phyloP scores from a whole-genome alignment of 1,140 invertebrate genomes.

The Drosophila kepulauana region DNA sequence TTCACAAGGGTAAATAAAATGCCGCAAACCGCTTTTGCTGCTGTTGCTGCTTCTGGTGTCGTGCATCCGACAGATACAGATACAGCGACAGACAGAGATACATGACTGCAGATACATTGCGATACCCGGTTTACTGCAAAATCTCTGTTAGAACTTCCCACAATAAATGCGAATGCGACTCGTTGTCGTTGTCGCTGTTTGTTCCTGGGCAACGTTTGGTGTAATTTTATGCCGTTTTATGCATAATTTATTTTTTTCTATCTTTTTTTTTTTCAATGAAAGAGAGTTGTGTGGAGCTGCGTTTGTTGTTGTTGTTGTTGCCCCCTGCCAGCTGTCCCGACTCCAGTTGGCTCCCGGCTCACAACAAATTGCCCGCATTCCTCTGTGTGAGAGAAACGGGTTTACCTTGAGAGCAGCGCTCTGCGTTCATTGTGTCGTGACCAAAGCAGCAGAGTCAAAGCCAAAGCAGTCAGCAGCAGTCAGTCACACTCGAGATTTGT shows the following conservation, averaged over 20 bases:
- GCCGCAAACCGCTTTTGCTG: conserved; percentile 8
- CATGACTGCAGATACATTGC: conserved; percentile 7
- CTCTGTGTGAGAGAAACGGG: conserved; percentile 63
- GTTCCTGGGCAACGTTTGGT: conserved; percentile 64
- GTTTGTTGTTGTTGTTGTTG: not conserved
- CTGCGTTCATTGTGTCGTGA: conserved; percentile 36
- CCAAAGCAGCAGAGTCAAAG: conserved; percentile 9
- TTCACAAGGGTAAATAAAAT: conserved; percentile 12
- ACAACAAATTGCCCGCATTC: conserved; percentile 75
- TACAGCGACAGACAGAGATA: not conserved
- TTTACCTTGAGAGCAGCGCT: conserved; percentile 59
- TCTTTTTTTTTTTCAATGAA: conserved; percentile 56
- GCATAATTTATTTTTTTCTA: conserved; percentile 76
- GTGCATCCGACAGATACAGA: conserved; percentile 49
- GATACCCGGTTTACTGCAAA: conserved; percentile 14
- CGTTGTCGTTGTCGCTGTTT: conserved; percentile 27
- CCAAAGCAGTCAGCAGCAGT: not conserved
- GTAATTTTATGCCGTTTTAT: conserved; percentile 74
- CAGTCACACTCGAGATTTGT: not conserved
- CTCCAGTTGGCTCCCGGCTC: conserved; percentile 12
- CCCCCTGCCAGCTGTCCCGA: not conserved
- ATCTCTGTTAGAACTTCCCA: conserved; percentile 71
- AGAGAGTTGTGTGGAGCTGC: conserved; percentile 16
- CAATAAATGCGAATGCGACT: conserved; percentile 51
- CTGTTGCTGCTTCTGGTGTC: conserved; percentile 9